phyloP scores from a whole-genome alignment of 1,140 invertebrate species.

The Acromyrmex echinatior region DNA sequence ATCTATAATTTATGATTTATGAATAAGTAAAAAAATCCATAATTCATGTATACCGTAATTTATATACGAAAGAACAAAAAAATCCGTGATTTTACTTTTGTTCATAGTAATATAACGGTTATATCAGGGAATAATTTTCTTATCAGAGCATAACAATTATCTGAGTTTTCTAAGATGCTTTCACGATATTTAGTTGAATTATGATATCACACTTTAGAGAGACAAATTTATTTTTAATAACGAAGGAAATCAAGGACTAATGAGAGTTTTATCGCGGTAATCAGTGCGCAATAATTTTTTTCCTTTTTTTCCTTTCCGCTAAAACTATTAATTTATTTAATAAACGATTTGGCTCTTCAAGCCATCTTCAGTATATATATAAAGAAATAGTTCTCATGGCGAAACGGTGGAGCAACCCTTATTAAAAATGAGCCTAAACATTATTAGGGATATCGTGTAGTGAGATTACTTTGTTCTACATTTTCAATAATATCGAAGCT shows the following conservation, averaged over 20 bases:
- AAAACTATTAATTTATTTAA: too few species aligned
- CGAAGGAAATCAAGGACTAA: too few species aligned
- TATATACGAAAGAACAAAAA: not conserved
- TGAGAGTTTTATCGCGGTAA: too few species aligned
- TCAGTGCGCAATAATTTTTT: too few species aligned
- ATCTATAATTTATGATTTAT: not conserved
- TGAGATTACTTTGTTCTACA: conserved; percentile 12
- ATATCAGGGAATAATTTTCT: not conserved
- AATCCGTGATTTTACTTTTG: conserved; percentile 17
- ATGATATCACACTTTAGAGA: not conserved
- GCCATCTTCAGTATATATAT: too few species aligned
- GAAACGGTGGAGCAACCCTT: too few species aligned
- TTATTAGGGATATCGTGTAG: not conserved
- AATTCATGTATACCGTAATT: conserved; percentile 8
- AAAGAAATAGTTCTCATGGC: too few species aligned
- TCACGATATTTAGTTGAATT: conserved; percentile 1
- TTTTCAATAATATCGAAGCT: not conserved
- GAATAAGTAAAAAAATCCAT: not conserved
- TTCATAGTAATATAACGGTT: not conserved
- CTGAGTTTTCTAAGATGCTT: conserved; percentile 1
- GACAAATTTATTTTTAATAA: not conserved
- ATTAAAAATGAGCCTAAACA: not conserved
- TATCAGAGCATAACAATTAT: conserved; percentile 35
- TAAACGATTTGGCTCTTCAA: too few species aligned
- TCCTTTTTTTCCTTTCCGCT: too few species aligned